A percentile compares a stretch with the other conserved stretches of the same genome.
Evolutionary conservation across 2,888 invertebrate species (phyloP).

Genomic region (Beris morrisii): DNA sequence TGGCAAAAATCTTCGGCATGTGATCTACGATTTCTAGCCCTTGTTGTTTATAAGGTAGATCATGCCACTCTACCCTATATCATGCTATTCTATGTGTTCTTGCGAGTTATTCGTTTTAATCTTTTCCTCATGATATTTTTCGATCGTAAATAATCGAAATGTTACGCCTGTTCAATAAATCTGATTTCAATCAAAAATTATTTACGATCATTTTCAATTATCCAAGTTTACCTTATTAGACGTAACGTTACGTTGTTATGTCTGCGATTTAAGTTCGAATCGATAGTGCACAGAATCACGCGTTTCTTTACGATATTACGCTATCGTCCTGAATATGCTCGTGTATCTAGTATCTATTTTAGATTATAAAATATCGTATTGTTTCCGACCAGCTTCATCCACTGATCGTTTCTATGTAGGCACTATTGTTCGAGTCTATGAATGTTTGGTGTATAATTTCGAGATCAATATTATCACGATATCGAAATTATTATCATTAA

Average conservation of each 20-base stretch:
- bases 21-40: slow-evolving; percentile 29
- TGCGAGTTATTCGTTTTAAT: neutral
- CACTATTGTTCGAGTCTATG: too few species aligned
- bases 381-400: neutral
- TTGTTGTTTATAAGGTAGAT: neutral
- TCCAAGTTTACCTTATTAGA: slow-evolving; percentile 37
- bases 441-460: slow-evolving; percentile 31
- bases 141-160: slow-evolving; percentile 37
- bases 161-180: slow-evolving; percentile 39
- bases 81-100: neutral
- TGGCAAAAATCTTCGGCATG: slow-evolving; percentile 34
- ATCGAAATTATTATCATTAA: slow-evolving; percentile 37
- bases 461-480: slow-evolving; percentile 35
- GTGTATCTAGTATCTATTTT: neutral
- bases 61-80: neutral
- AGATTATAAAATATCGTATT: slow-evolving; percentile 13
- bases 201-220: slow-evolving; percentile 39
- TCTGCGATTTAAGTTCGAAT: too few species aligned
- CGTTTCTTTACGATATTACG: too few species aligned
- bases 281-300: too few species aligned
- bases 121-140: neutral
- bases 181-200: slow-evolving; percentile 39
- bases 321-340: neutral
- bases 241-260: neutral
- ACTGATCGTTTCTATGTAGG: too few species aligned